A percentile compares a stretch with the other conserved stretches of the same genome.
Evolutionary conservation across 2,113 vertebrate species (phyloP).

Genomic region (Ranitomeya imitator): DNA sequence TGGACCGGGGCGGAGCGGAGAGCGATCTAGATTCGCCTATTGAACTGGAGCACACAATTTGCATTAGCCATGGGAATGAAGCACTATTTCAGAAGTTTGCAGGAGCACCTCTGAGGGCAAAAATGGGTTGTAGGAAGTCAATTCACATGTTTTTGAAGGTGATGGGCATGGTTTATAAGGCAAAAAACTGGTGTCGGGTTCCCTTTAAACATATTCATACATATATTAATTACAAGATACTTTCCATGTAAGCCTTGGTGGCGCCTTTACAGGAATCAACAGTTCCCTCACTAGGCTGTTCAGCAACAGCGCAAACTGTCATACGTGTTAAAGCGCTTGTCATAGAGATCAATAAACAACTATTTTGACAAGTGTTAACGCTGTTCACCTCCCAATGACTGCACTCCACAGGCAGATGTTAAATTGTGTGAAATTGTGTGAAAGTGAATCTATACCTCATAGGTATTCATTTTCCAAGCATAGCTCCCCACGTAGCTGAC

Average conservation of each 20-base stretch:
- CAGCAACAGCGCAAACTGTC: background rate
- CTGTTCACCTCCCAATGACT: background rate
- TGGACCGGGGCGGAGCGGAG: no score
- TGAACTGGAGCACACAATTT: no score
- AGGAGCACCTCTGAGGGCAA: no score
- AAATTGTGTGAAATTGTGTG: conserved; percentile 3
- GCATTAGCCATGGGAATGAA: no score
- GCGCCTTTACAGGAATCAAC: background rate
- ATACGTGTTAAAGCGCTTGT: background rate
- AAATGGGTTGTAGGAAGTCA: no score
- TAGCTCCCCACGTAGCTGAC: background rate
- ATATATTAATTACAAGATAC: background rate
- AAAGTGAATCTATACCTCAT: background rate
- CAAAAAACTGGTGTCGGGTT: no score
- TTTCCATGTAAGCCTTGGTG: background rate
- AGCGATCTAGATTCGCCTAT: no score
- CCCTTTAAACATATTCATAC: background rate
- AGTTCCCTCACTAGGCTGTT: background rate
- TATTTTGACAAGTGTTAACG: conserved; percentile 8
- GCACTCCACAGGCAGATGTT: background rate
- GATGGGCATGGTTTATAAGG: no score
- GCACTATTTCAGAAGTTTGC: no score
- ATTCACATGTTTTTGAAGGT: no score
- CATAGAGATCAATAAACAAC: background rate
- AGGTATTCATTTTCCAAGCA: background rate